Evolutionary conservation across 2,113 vertebrate genomes (phyloP), one percentile per base, ranked within the genome.

Genomic region (Monopterus albus): DNA sequence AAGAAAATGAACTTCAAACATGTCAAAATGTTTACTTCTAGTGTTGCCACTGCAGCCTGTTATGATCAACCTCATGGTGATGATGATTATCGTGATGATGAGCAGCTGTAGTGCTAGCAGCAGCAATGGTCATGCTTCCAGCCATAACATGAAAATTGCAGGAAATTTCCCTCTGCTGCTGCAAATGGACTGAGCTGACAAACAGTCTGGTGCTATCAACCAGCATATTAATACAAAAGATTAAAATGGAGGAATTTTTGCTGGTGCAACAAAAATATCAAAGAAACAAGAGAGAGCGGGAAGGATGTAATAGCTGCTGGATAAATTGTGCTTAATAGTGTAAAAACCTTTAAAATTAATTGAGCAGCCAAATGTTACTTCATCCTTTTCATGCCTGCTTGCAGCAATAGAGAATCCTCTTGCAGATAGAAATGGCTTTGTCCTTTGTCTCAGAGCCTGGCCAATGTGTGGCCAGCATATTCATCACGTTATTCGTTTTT

Each of bases 301-400:
- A 13, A 52, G 45, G 47, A 62, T 79, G 75, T 74, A 79, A 81
- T 81, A 76, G 69, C 87, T 25, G 45, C 64, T 71, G 75, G 86
- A 83, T 82, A 90, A 77, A 86, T 79, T 84, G 72, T 86, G 76
- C 58, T 88, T 80, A 88, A 88, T 68, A 79, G 79, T 83, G 79
- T 84, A 87, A 89, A 88, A 87, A 86, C 84, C 77, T 82, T 82
- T 77, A 76, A 89, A 92, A 89, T 85, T 65, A 91, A 91, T 86
- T 83, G 82, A 84, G 84, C 78, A 80, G 80, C 52, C 64, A 81
- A 88, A 89, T 83, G 69, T 81, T 87, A 72, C 83, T 73, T 75
- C 67, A 65, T 72, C 79, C 58, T 29, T 72, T 77, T 63, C 53
- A 31, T 78, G 53, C 60, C 36, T 72, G 80, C 87, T 80, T 5